Base-by-base conservation (phyloP, 1,140 invertebrate genomes). In the Phortica variegata region DNA sequence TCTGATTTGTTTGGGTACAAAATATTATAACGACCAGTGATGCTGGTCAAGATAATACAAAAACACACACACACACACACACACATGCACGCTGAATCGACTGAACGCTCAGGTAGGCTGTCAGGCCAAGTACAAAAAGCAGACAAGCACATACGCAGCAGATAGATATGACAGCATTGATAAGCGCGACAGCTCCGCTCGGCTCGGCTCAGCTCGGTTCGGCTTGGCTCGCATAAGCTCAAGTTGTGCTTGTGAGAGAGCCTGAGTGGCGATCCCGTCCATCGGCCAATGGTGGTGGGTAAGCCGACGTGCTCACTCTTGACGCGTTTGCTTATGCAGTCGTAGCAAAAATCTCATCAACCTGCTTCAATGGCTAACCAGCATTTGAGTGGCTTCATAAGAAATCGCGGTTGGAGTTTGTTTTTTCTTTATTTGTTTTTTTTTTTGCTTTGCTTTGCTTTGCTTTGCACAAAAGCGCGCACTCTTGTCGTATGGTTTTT, bases 21-120 rank as follows among this genome's bases (percentile, higher is more conserved):
- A 72, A 72, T 72, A 72, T 72, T 72, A 72, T 72, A 72, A 72
- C 68, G 68, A 72, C 68, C 68, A 49, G 52, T 52, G 62, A 72
- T 61, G 60, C 49, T 48, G 59, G 51, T 32, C 52, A 47, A 63
- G 56, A 56, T 47, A 53, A 52, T 15, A 21, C 21, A 34, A 20
- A 33, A 51, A 39, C 52, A 45, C 53, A 58, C 49, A 47, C 33
- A 47, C 34, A 45, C 33, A 34, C 33, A 50, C 37, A 52, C 45
- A 57, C 47, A 56, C 48, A 54, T 51, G 53, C 55, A 49, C 55
- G 54, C 56, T 54, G 57, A 57, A 58, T 58, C 54, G 48, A 46
- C 48, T 31, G 31, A 43, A 46, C 44, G 45, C 44, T 23, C 55
- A 49, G 57, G 56, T 54, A 49, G 56, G 56, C 56, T 23, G 12